Evolutionary conservation across 2,888 invertebrate species (phyloP).

Genomic region (Mythimna pallens): DNA sequence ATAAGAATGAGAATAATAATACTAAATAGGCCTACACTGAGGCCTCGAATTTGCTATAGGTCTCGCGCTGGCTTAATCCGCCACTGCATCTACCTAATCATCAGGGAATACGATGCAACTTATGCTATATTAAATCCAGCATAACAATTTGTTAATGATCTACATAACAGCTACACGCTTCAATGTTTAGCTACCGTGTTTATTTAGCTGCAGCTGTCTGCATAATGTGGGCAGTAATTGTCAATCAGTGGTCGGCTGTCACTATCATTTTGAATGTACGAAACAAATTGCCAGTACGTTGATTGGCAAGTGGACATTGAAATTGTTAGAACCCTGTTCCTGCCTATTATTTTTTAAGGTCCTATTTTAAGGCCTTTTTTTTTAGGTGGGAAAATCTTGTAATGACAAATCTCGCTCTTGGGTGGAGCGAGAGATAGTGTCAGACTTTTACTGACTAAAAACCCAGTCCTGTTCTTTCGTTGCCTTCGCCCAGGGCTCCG

Average conservation of each 20-base stretch:
- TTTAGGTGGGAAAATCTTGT: too few relatives aligned
- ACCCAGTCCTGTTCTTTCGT: too few relatives aligned
- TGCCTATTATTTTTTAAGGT: too few relatives aligned
- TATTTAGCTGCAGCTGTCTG: background rate
- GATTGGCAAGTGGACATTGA: background rate
- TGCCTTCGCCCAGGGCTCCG: too few relatives aligned
- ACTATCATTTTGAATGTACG: background rate
- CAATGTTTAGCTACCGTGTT: slow-evolving; percentile 1
- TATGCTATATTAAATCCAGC: background rate
- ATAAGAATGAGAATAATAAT: too few relatives aligned
- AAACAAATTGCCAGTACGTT: background rate
- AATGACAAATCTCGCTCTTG: too few relatives aligned
- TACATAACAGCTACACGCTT: background rate
- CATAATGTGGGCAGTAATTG: background rate
- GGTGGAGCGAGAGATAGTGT: too few relatives aligned
- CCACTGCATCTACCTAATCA: background rate
- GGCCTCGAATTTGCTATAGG: too few relatives aligned
- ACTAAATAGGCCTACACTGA: too few relatives aligned
- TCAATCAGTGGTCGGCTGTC: slow-evolving; percentile 9
- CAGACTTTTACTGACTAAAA: too few relatives aligned
- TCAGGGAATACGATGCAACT: background rate
- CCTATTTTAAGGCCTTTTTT: too few relatives aligned
- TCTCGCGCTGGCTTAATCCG: too few relatives aligned
- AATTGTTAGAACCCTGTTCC: background rate
- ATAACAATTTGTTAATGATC: background rate